Conservation (phyloP, 2,113 vertebrate species). For the Penelope pileata region DNA sequence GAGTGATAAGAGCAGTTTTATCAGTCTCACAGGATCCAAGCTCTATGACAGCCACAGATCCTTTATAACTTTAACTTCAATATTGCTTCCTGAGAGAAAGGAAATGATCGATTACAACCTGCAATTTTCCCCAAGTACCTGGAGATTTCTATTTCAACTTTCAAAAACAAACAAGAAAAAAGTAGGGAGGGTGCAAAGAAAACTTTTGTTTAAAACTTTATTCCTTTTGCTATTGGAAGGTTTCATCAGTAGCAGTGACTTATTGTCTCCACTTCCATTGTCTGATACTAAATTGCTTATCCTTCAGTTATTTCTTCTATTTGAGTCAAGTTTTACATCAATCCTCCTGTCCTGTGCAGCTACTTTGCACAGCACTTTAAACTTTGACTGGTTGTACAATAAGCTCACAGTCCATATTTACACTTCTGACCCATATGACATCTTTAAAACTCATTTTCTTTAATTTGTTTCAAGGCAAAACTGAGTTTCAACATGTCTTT, state of each 20-base stretch:
- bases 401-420: neutral
- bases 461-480: neutral
- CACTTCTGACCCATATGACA: neutral
- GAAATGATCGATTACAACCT: neutral
- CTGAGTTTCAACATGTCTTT: neutral
- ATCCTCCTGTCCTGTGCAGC: neutral
- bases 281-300: neutral
- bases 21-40: neutral
- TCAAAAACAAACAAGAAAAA: neutral
- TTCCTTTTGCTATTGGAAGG: neutral
- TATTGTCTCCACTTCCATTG: neutral
- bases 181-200: neutral
- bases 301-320: neutral
- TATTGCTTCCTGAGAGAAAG: neutral
- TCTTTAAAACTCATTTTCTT: neutral
- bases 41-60: neutral
- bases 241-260: neutral
- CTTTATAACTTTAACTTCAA: neutral
- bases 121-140: neutral
- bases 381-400: neutral
- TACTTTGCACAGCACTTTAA: neutral
- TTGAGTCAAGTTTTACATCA: neutral
- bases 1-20: neutral
- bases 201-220: neutral
- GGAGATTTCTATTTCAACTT: neutral